Evolutionary conservation across 2,113 vertebrate genomes (phyloP).

Genomic region (Balaenoptera acutorostrata): DNA sequence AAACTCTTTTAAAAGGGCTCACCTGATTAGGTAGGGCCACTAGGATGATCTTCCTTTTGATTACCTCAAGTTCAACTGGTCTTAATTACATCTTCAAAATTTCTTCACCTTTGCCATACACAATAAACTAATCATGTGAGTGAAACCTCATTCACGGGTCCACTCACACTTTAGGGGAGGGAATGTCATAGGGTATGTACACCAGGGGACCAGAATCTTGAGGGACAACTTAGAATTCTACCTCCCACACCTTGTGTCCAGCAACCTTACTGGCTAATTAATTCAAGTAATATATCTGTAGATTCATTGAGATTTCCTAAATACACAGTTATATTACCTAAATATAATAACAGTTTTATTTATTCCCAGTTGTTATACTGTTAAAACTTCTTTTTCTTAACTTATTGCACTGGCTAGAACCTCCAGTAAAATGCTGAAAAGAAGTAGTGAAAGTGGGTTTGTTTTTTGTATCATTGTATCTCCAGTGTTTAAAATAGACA

Average conservation of each 20-base stretch:
- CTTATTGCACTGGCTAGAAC: neutral
- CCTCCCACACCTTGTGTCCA: neutral
- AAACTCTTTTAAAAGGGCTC: neutral
- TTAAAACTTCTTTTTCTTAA: neutral
- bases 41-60: neutral
- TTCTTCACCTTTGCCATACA: neutral
- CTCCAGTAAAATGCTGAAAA: neutral
- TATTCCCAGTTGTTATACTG: neutral
- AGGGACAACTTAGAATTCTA: neutral
- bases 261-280: neutral
- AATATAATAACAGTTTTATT: neutral
- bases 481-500: neutral
- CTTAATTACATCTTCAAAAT: neutral
- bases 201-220: neutral
- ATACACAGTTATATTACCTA: neutral
- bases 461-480: neutral
- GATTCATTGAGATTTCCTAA: neutral
- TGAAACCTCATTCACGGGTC: neutral
- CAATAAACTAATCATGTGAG: neutral
- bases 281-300: neutral
- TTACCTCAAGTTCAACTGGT: neutral
- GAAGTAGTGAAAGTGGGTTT: neutral
- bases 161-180: neutral
- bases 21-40: neutral
- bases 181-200: neutral